Evolutionary conservation across 92 coral and sea anemone species (phyloP), one percentile per base, ranked within the genome.

Genomic region (Heliopora coerulea): DNA sequence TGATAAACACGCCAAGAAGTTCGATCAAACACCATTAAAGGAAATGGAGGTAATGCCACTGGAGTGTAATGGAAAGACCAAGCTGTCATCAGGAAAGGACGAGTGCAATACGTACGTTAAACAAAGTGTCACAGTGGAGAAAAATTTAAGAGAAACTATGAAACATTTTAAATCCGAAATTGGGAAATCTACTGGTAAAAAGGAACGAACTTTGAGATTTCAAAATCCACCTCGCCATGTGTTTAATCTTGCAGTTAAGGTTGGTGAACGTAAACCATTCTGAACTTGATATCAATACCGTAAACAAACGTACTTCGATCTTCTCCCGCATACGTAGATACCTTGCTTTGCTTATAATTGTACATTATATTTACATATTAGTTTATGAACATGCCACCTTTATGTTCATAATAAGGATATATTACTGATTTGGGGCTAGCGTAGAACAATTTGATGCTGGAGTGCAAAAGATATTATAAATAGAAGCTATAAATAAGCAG

Each of bases 221-320:
- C 85, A 88, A 57, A 82, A 87, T 70, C 99, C 99, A 29, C 96
- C 99, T 8, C 91, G 89, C 66, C 79, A 82, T 67, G 89, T 95
- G 65, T 95, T 95, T 42, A 95, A 90, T 59, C 95, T 96, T 33
- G 74, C 88, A 56, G 83, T 82, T 0, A 85, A 95, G 95, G 97
- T 91, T 41, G 52, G 70, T 8, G 33, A 17, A 12, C 2, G 15
- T 8, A 7, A 8, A 46, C 15, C n/a, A 46, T 46, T 8, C 12
- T 4, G 5, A 37, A 12, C 42, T 4, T 37, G 5, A 37, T 37
- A 5, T 4, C 42, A 5, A 12, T 37, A 37, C 12, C 42, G 12
- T 37, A 12, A 37, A 4, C 12, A 37, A n/a, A n/a, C n/a, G n/a
- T n/a, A n/a, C n/a, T n/a, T 37, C 12, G 42, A 37, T 37, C 42